phyloP scores from a whole-genome alignment of 2,888 invertebrate genomes.

The Chesias legatella region DNA sequence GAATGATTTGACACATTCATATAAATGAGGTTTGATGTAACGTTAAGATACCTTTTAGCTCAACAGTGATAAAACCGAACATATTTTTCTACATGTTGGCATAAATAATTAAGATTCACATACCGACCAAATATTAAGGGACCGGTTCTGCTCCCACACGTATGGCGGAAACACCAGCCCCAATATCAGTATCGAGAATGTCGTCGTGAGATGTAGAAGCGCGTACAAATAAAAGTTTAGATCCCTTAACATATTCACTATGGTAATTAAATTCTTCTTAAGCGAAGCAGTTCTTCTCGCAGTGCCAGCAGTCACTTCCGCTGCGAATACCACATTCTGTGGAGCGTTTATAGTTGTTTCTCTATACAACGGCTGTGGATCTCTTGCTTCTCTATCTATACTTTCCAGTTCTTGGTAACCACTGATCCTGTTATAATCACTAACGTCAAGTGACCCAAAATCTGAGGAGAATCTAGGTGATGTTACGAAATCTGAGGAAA shows the following conservation, averaged over 20 bases:
- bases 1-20: too few species aligned
- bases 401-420: constrained; percentile 66
- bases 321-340: constrained; percentile 54
- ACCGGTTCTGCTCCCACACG: constrained; percentile 67
- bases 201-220: constrained; percentile 73
- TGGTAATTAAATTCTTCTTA: constrained; percentile 68
- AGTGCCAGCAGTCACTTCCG: constrained; percentile 61
- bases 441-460: constrained; percentile 56
- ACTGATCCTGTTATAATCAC: constrained; percentile 45
- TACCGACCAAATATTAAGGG: constrained; percentile 68
- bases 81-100: too few species aligned
- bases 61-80: too few species aligned
- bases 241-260: constrained; percentile 64
- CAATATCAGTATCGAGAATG: constrained; percentile 74
- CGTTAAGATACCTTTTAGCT: too few species aligned
- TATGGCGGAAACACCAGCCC: constrained; percentile 77
- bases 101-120: constrained; percentile 31
- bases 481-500: constrained; percentile 40
- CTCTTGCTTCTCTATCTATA: constrained; percentile 58
- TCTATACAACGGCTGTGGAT: constrained; percentile 77
- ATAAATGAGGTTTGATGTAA: too few species aligned
- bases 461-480: constrained; percentile 52
- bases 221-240: constrained; percentile 79
- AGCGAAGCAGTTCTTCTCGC: constrained; percentile 64
- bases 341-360: constrained; percentile 76